Evolutionary conservation across 1,140 invertebrate genomes (phyloP), one percentile per base, ranked within the genome.

Genomic region (Aethina tumida): DNA sequence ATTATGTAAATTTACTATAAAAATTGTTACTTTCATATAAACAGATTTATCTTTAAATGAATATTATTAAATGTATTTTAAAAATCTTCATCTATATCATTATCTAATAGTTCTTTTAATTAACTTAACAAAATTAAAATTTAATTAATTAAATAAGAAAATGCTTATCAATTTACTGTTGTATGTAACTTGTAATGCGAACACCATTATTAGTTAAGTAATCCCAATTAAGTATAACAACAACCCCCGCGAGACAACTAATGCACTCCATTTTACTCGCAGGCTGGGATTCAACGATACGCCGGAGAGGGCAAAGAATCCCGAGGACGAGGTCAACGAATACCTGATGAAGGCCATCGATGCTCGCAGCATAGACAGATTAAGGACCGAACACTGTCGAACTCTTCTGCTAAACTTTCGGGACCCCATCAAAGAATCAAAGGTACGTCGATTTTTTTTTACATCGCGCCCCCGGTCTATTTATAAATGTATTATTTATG

Each of bases 321-420:
- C 84, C 0, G 84, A 91, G 45, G 88, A 92, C 42, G 90, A 94
- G 65, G 89, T 95, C 1, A 93, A 94, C 58, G 91, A 95, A 44
- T 96, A 96, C 62, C 67, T 96, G 20, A 86, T 88, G 69, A 75
- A 84, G 31, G 91, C 91, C 1, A 96, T 96, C 40, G 90, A 95
- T 63, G 90, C 90, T 0, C 71, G 90, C n/a, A 91, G 86, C 55
- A 90, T 93, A 30, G 89, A 96, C 63, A 73, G 81, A 32, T 70
- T 93, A 6, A 71, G 87, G 20, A 73, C 79, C 0, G 84, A 93
- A 47, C 87, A 94, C 59, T 92, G 88, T 52, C 75, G 75, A 9
- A 73, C 77, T 0, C 74, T 91, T 56, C 72, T 89, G 9, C 71
- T 94, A 5, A 84, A 79, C 39, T 94, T 94, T 64, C 74, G 79